Conservation (phyloP, 2,797 vertebrate genomes). For the Poeciliopsis infans region DNA sequence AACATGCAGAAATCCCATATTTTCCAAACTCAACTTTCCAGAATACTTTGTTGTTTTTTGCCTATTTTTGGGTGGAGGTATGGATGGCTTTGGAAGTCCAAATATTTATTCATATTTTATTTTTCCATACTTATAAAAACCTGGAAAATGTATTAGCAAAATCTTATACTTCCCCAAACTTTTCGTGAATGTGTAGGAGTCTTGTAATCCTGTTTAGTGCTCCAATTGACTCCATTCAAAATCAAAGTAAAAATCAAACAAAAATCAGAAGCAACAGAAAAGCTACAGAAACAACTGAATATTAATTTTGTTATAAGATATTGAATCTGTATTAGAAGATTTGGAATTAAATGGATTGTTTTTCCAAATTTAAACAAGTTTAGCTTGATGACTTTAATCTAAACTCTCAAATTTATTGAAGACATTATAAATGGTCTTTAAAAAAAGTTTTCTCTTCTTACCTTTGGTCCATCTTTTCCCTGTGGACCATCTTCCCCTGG, state of each 20-base stretch:
- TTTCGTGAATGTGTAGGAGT: not conserved
- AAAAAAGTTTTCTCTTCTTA: slow-evolving; percentile 59
- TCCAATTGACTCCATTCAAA: not conserved
- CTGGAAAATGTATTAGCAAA: not conserved
- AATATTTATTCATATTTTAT: not conserved
- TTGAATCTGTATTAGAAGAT: slow-evolving; percentile 1
- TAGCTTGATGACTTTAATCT: not conserved
- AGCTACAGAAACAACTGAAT: too few relatives aligned
- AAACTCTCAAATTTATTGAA: not conserved
- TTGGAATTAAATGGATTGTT: not conserved
- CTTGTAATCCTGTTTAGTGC: not conserved
- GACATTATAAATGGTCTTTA: not conserved
- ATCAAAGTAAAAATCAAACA: not conserved
- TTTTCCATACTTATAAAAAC: not conserved
- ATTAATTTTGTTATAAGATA: not conserved
- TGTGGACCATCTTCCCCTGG: slow-evolving; percentile 92
- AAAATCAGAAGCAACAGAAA: too few relatives aligned
- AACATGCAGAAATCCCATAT: not conserved
- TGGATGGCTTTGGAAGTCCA: not conserved
- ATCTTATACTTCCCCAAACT: not conserved
- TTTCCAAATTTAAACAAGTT: not conserved
- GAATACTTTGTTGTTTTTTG: not conserved
- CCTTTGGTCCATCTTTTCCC: slow-evolving; percentile 94
- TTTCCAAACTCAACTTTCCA: not conserved
- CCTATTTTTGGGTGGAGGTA: not conserved